These are phyloP conservation scores for Nebria salina DNA, from an alignment of 2,888 invertebrate genomes.

Conservation along the genomic window DNA sequence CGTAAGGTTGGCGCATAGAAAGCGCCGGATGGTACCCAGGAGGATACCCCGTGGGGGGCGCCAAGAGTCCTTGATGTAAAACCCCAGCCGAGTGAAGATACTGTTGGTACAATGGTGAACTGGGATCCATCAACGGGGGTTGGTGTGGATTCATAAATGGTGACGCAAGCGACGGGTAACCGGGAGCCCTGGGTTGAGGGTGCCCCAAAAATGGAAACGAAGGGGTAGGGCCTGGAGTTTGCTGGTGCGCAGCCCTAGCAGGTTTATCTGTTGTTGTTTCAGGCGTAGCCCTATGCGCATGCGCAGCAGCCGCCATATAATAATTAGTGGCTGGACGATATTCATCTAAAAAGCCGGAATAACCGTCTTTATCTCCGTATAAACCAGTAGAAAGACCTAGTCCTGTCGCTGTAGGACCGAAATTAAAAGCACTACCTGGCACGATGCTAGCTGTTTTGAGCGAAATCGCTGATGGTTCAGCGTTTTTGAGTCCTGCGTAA, in stretches of 20 bases:
- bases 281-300: constrained; percentile 58
- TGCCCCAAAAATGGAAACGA: constrained; percentile 55
- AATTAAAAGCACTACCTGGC: constrained; percentile 86
- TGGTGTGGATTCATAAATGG: constrained; percentile 70
- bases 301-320: constrained; percentile 66
- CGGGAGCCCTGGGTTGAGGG: constrained; percentile 63
- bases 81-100: constrained; percentile 72
- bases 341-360: constrained; percentile 76
- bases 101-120: constrained; percentile 65
- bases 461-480: constrained; percentile 66
- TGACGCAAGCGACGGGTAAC: constrained; percentile 71
- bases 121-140: constrained; percentile 68
- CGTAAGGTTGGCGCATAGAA: constrained; percentile 78
- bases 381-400: constrained; percentile 68
- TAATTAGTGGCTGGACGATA: constrained; percentile 72
- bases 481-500: constrained; percentile 67
- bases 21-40: constrained; percentile 71
- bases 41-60: constrained; percentile 68
- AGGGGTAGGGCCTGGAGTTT: constrained; percentile 63
- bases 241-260: constrained; percentile 63
- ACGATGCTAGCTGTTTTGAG: constrained; percentile 77
- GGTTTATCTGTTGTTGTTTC: constrained; percentile 66
- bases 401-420: constrained; percentile 74
- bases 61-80: constrained; percentile 64
- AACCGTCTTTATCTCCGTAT: constrained; percentile 73